Evolutionary conservation across 2,113 vertebrate species (phyloP).

Genomic region (Sceloporus undulatus): DNA sequence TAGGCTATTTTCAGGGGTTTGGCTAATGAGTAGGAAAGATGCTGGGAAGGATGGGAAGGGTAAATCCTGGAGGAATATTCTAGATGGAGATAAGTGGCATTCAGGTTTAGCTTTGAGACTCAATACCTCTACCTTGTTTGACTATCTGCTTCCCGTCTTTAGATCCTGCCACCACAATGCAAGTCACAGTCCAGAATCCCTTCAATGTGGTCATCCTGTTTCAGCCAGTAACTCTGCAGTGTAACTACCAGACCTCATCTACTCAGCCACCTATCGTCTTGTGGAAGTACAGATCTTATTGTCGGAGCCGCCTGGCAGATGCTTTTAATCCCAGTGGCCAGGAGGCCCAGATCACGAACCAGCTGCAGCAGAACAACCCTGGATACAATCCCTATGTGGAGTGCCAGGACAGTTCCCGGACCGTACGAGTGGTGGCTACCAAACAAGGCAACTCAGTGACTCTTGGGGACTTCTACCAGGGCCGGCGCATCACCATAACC

Average conservation of each 20-base stretch:
- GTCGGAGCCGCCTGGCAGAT: constrained; percentile 85
- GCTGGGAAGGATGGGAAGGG: background rate
- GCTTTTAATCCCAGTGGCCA: constrained; percentile 84
- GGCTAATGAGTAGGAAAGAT: background rate
- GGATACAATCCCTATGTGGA: constrained; percentile 89
- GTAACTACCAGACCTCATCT: constrained; percentile 78
- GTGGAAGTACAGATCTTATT: constrained; percentile 92
- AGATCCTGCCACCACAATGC: constrained; percentile 56
- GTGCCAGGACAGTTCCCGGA: constrained; percentile 84
- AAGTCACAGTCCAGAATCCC: constrained; percentile 70
- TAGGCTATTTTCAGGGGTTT: background rate
- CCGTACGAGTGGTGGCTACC: constrained; percentile 86
- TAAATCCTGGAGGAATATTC: background rate
- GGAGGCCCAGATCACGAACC: constrained; percentile 73
- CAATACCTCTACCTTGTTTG: no score
- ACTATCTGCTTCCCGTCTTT: background rate
- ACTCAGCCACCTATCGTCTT: constrained; percentile 75
- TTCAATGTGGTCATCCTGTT: constrained; percentile 87
- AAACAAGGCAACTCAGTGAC: constrained; percentile 82
- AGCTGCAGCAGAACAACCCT: constrained; percentile 83
- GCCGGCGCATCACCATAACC: constrained; percentile 84
- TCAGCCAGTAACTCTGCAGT: constrained; percentile 86
- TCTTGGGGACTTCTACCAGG: constrained; percentile 83
- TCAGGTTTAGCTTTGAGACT: background rate
- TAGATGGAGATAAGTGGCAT: background rate